phyloP scores from a whole-genome alignment of 2,113 vertebrate species.

The Pleuronectes platessa region DNA sequence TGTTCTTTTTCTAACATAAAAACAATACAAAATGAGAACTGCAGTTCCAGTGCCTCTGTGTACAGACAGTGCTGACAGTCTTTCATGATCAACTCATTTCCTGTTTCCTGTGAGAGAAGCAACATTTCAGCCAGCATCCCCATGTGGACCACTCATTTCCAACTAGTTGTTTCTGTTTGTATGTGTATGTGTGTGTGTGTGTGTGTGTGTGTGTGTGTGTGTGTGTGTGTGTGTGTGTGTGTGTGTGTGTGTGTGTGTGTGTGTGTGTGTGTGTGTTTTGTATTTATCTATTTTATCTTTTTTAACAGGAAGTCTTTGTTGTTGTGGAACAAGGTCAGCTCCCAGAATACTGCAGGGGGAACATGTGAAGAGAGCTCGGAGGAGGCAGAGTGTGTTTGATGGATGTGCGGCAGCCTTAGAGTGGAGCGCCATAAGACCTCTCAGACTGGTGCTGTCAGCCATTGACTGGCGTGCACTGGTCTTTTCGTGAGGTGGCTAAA shows the following conservation, averaged over 20 bases:
- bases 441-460: slow-evolving; percentile 35
- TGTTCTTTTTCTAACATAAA: not conserved
- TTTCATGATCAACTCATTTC: slow-evolving; percentile 27
- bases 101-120: slow-evolving; percentile 25
- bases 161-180: slow-evolving; percentile 7
- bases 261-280: slow-evolving; percentile 5
- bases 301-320: slow-evolving; percentile 36
- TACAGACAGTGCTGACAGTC: not conserved
- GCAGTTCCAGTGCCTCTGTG: not conserved
- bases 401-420: slow-evolving; percentile 64
- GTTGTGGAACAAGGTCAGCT: slow-evolving; percentile 54
- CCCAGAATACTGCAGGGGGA: slow-evolving; percentile 39
- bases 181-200: not conserved
- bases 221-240: not conserved
- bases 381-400: slow-evolving; percentile 59
- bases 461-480: slow-evolving; percentile 36
- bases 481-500: slow-evolving; percentile 51
- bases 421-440: slow-evolving; percentile 58
- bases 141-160: slow-evolving; percentile 25
- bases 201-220: slow-evolving; percentile 2
- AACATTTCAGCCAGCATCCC: slow-evolving; percentile 20
- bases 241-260: not conserved
- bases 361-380: slow-evolving; percentile 52
- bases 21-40: not conserved
- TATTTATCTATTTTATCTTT: not conserved